Evolutionary conservation across 2,888 invertebrate species (phyloP).

Genomic region (Acanthosepion esculentum): DNA sequence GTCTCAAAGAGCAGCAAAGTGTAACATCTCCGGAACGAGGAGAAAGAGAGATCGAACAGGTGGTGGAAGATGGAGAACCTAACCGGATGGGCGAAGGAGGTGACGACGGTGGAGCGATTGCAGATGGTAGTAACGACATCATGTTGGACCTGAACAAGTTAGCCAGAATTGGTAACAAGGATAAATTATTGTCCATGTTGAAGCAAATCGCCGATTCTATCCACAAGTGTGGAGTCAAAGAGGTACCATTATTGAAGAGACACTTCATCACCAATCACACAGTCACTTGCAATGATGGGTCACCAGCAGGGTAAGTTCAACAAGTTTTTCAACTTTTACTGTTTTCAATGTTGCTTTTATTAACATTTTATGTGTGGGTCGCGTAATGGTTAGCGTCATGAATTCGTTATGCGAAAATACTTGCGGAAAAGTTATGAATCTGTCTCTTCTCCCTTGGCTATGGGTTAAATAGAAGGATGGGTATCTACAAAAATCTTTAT

Average conservation of each 20-base stretch:
- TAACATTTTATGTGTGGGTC: too few relatives aligned
- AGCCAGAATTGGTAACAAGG: constrained; percentile 55
- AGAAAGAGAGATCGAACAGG: background rate
- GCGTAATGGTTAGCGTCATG: too few relatives aligned
- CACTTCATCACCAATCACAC: constrained; percentile 62
- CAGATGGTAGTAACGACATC: constrained; percentile 51
- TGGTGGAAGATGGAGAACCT: background rate
- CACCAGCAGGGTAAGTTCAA: constrained; percentile 66
- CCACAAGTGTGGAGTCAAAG: constrained; percentile 67
- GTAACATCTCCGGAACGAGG: background rate
- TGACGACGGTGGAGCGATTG: background rate
- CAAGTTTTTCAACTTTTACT: background rate
- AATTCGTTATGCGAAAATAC: too few relatives aligned
- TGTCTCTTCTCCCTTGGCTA: too few relatives aligned
- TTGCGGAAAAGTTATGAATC: too few relatives aligned
- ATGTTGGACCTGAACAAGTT: constrained; percentile 54
- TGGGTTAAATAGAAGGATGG: too few relatives aligned
- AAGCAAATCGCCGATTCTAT: constrained; percentile 64
- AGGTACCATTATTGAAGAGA: constrained; percentile 64
- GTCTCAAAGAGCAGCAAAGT: background rate
- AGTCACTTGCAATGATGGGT: constrained; percentile 70
- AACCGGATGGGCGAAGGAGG: background rate
- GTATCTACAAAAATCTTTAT: too few relatives aligned
- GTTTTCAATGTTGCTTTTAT: background rate
- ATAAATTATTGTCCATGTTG: constrained; percentile 53